Evolutionary conservation across 2,113 vertebrate genomes (phyloP), one percentile per base, ranked within the genome.

Genomic region (Triplophysa tibetana): DNA sequence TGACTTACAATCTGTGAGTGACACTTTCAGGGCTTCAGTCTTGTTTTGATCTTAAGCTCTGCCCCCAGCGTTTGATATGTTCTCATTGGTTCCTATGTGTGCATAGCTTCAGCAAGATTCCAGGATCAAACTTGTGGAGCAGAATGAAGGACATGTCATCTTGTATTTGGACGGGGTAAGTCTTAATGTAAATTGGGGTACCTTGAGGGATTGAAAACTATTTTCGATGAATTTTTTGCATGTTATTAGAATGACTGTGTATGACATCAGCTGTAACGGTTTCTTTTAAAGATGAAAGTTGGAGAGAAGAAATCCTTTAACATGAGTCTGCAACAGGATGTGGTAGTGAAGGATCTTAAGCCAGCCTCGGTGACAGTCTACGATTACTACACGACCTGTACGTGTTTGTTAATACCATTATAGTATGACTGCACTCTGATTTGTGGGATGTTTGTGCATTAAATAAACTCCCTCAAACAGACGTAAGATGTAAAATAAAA

Each of bases 311-410:
- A 50, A 86, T 67, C 63, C 0, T 88, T 87, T 82, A 81, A 68
- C 4, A 82, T 96, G 79, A 86, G 86, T 10, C 81, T 96, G 2
- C 87, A 83, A 77, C 89, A 93, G 88, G 88, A 91, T 0, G 76
- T 89, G 21, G 77, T 74, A 0, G 89, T 96, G 43, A 89, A 90
- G 66, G 94, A 94, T 61, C 87, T 95, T 87, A 94, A 95, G 85
- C 90, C 93, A 16, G 95, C 94, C 8, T 85, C 84, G 77, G 85
- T 96, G 78, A 95, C 88, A 86, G 85, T 96, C 69, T 97, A 94
- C 0, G 95, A 96, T 75, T 97, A 96, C 86, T 96, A 96, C 87
- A 89, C 94, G 75, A 93, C 91, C 78, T 93, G 95, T 97, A 78
- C 84, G 92, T 76, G 17, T 45, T n/a, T 5, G 5, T 43, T 38